phyloP scores from a whole-genome alignment of 2,113 vertebrate genomes.

The Caloenas nicobarica region DNA sequence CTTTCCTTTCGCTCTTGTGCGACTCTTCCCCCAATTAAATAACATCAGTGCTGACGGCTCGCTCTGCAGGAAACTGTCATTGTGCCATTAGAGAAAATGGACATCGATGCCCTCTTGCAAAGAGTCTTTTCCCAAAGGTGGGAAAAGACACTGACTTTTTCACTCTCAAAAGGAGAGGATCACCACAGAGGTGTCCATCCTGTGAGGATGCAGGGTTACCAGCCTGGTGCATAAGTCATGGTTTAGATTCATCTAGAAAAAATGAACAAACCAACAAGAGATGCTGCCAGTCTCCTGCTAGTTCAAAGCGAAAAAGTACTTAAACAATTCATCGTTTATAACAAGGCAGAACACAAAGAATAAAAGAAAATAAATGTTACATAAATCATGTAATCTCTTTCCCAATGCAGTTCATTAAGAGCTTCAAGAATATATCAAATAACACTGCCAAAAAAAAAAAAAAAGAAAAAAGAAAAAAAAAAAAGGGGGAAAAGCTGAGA shows the following conservation, averaged over 20 bases:
- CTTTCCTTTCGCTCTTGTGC: background rate
- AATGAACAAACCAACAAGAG: conserved; percentile 6
- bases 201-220: background rate
- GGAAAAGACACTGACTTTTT: background rate
- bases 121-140: background rate
- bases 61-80: background rate
- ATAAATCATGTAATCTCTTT: conserved; percentile 64
- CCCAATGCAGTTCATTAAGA: conserved; percentile 45
- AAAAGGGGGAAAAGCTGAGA: background rate
- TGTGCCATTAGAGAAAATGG: background rate
- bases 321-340: conserved; percentile 63
- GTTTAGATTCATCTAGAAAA: background rate
- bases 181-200: background rate
- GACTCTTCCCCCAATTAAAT: background rate
- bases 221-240: background rate
- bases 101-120: background rate
- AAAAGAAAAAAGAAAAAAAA: background rate
- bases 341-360: conserved; percentile 64
- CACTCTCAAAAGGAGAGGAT: background rate
- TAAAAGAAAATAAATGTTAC: conserved; percentile 65
- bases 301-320: conserved; percentile 64
- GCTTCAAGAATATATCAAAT: conserved; percentile 59
- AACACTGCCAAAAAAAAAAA: background rate
- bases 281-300: conserved; percentile 41
- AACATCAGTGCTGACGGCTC: background rate